These are phyloP conservation scores for Apamea crenata DNA, from an alignment of 2,888 invertebrate genomes.

Conservation along the genomic window DNA sequence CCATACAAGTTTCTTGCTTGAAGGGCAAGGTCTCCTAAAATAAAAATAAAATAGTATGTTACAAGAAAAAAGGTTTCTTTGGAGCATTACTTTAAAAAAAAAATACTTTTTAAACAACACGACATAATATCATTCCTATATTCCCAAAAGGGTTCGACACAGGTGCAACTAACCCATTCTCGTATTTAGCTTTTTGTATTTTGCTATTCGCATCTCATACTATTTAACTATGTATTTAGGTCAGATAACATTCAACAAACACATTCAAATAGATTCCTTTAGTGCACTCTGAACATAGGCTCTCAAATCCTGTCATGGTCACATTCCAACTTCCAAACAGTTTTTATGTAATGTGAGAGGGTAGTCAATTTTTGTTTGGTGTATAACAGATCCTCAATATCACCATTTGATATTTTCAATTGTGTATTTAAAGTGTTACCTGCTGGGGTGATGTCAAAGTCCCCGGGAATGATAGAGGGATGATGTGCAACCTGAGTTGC, in stretches of 20 bases:
- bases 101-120: neutral
- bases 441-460: constrained; percentile 97
- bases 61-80: neutral
- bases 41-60: neutral
- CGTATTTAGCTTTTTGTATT: neutral
- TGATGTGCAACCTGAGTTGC: constrained; percentile 96
- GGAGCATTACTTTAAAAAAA: neutral
- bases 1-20: constrained; percentile 88
- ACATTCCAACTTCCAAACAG: neutral
- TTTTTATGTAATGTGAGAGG: neutral
- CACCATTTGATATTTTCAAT: neutral
- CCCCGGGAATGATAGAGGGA: constrained; percentile 97
- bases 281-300: neutral
- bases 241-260: neutral
- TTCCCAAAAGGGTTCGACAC: neutral
- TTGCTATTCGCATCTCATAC: neutral
- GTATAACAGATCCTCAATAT: neutral
- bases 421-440: constrained; percentile 81
- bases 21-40: constrained; percentile 85
- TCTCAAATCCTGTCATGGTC: neutral
- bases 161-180: neutral
- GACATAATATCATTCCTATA: neutral
- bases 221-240: neutral
- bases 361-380: neutral
- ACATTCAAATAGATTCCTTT: neutral